Percentiles rank a stretch among this genome's conserved stretches.
Conservation (phyloP, 2,797 vertebrate genomes). For the Amazonetta brasiliensis region DNA sequence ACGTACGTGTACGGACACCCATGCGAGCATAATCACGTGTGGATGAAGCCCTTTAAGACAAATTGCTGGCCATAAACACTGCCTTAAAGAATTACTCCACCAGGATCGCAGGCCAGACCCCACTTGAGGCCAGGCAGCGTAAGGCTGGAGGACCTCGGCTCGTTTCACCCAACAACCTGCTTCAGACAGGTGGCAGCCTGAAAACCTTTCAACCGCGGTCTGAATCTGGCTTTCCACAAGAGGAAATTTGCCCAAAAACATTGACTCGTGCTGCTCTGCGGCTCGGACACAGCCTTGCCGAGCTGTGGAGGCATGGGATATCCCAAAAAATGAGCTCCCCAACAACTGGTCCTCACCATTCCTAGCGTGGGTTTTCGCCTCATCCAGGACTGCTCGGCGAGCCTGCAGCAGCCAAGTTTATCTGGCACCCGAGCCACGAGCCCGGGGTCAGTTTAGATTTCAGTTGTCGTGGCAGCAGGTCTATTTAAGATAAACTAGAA, state of each 20-base stretch:
- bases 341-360: neutral
- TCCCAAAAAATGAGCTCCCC: neutral
- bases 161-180: neutral
- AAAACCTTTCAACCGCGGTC: neutral
- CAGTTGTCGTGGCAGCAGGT: slow-evolving; percentile 13
- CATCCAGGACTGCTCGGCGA: rapidly evolving
- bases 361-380: neutral
- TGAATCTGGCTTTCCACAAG: neutral
- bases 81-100: neutral
- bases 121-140: neutral
- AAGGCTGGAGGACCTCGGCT: neutral
- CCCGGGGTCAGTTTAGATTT: slow-evolving; percentile 44
- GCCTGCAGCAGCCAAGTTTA: neutral
- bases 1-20: neutral
- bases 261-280: neutral
- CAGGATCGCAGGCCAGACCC: neutral
- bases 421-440: neutral
- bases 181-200: neutral
- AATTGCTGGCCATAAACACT: slow-evolving; percentile 39
- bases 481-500: slow-evolving; percentile 49
- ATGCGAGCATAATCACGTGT: neutral
- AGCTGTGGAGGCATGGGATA: neutral
- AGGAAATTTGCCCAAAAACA: neutral
- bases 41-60: slow-evolving; percentile 19
- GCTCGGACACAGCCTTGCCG: neutral